phyloP scores from a whole-genome alignment of 1,140 invertebrate genomes.

The Eriosoma lanigerum region DNA sequence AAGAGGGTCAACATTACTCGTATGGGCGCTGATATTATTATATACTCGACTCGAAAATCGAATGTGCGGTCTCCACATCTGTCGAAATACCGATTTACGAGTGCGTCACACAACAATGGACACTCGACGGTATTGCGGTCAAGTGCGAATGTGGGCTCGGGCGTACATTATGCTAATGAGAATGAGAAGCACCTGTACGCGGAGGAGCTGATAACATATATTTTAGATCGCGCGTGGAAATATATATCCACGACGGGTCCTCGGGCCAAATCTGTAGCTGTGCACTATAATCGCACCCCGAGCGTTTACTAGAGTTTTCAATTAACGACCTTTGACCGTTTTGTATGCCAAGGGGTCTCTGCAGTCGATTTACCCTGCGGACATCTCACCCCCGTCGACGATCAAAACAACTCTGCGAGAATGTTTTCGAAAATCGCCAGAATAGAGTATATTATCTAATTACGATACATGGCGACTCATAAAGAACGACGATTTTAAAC shows the following conservation, averaged over 20 bases:
- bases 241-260: no score
- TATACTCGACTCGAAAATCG: background rate
- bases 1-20: slow-evolving; percentile 24
- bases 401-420: no score
- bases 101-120: slow-evolving; percentile 8
- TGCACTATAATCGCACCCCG: slow-evolving; percentile 19
- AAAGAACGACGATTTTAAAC: no score
- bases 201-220: background rate
- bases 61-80: slow-evolving; percentile 30
- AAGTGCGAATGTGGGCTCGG: slow-evolving; percentile 20
- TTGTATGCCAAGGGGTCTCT: slow-evolving; percentile 5
- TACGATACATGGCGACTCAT: no score
- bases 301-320: slow-evolving; percentile 43
- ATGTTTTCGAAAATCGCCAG: no score
- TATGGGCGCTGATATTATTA: background rate
- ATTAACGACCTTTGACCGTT: slow-evolving; percentile 38
- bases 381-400: no score
- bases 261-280: background rate
- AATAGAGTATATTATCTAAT: no score
- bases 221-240: background rate
- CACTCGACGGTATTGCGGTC: slow-evolving; percentile 28
- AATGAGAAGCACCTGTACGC: slow-evolving; percentile 27
- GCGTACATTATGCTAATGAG: slow-evolving; percentile 17
- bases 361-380: no score
- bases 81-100: slow-evolving; percentile 30